Percentiles rank a stretch among this genome's conserved stretches.
These are phyloP conservation scores for Cynoglossus semilaevis DNA, from an alignment of 2,113 vertebrate species.

Conservation along the genomic window DNA sequence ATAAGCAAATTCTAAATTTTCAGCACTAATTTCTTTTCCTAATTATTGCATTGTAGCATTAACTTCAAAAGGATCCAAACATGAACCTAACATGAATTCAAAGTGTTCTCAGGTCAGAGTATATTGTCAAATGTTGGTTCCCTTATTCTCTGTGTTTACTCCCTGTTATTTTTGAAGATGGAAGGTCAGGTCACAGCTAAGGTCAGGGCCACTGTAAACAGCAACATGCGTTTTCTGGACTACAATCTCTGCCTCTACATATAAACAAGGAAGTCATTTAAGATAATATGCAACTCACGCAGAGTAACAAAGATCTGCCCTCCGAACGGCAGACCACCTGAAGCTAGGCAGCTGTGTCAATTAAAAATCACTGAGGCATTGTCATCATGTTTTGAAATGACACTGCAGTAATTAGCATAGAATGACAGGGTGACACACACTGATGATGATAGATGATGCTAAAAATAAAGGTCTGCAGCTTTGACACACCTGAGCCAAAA, in stretches of 20 bases:
- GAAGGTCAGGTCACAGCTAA: background rate
- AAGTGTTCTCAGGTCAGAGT: background rate
- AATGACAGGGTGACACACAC: slow-evolving; percentile 18
- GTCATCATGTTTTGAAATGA: slow-evolving; percentile 8
- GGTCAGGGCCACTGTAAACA: background rate
- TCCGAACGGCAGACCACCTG: slow-evolving; percentile 4
- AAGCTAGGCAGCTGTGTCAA: slow-evolving; percentile 2
- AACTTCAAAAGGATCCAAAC: too few relatives aligned
- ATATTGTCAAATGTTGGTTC: background rate
- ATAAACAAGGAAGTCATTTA: background rate
- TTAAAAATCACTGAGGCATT: slow-evolving; percentile 24
- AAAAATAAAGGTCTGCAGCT: slow-evolving; percentile 14
- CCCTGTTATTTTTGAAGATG: too few relatives aligned
- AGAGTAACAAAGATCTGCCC: slow-evolving; percentile 7
- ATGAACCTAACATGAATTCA: too few relatives aligned
- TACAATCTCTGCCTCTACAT: background rate
- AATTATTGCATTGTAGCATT: too few relatives aligned
- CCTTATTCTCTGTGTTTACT: background rate
- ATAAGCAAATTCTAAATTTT: too few relatives aligned
- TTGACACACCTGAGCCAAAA: background rate
- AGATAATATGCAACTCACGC: background rate
- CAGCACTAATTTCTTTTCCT: too few relatives aligned
- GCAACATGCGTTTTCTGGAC: background rate
- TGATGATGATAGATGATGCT: slow-evolving; percentile 11
- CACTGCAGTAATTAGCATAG: slow-evolving; percentile 19